Conservation (phyloP, 2,797 vertebrate species). For the Arrhamphus sclerolepis region DNA sequence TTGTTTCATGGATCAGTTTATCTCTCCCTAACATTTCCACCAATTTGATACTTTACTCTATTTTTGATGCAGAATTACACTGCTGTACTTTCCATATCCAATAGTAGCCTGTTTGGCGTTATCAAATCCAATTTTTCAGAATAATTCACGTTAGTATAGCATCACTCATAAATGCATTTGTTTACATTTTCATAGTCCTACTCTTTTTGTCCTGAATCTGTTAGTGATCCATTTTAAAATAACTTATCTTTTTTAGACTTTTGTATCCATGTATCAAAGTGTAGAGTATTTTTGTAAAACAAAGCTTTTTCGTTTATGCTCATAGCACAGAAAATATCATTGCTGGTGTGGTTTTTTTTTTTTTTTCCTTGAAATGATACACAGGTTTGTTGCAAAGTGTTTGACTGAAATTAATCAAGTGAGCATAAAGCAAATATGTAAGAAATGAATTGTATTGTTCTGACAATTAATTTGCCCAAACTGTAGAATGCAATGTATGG, state of each 20-base stretch:
- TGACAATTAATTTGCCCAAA: slow-evolving; percentile 45
- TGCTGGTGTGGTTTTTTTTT: slow-evolving; percentile 60
- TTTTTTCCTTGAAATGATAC: slow-evolving; percentile 51
- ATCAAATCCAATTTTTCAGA: slow-evolving; percentile 44
- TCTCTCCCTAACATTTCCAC: slow-evolving; percentile 56
- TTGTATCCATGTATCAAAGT: slow-evolving; percentile 81
- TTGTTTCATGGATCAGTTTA: slow-evolving; percentile 55
- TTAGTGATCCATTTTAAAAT: slow-evolving; percentile 78
- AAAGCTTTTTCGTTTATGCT: slow-evolving; percentile 73
- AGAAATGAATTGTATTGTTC: slow-evolving; percentile 19
- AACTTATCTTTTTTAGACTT: slow-evolving; percentile 80
- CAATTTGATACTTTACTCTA: slow-evolving; percentile 50
- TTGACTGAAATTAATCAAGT: slow-evolving; percentile 46
- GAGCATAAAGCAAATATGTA: slow-evolving; percentile 25
- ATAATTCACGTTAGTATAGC: slow-evolving; percentile 44
- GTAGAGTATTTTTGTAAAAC: slow-evolving; percentile 85
- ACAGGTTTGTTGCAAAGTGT: slow-evolving; percentile 59
- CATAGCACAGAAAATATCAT: slow-evolving; percentile 74
- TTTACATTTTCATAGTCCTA: slow-evolving; percentile 79
- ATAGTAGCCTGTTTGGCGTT: slow-evolving; percentile 56
- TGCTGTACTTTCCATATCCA: slow-evolving; percentile 68
- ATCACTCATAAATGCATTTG: slow-evolving; percentile 61
- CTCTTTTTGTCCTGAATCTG: slow-evolving; percentile 68
- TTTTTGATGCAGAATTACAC: slow-evolving; percentile 52
- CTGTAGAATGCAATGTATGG: slow-evolving; percentile 43